Evolutionary conservation across 2,113 vertebrate genomes (phyloP), one percentile per base, ranked within the genome.

Genomic region (Rhinichthys klamathensis): DNA sequence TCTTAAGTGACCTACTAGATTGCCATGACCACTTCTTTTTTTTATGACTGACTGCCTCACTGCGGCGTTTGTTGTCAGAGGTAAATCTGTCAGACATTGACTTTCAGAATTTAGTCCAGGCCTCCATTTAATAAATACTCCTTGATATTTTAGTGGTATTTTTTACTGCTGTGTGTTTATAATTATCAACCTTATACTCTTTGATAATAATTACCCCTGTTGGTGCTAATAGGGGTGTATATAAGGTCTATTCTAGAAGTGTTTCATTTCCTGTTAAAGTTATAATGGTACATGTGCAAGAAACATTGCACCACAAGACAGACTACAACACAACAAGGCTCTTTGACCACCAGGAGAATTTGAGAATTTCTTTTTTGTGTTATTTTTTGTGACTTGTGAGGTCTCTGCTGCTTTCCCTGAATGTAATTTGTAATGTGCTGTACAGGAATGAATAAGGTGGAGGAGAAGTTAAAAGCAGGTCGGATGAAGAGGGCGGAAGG

Each of bases 401-500:
- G 16, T 61, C 69, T 44, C 13, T 30, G 18, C 13, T 30, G 18
- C 21, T 69, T 10, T 58, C 6, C 25, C 25, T 13, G 18, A 21
- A 27, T 63, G 70, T 65, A 41, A 1, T 87, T 41, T 25, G 54
- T 73, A 74, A 63, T 82, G 12, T 89, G 73, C 87, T 74, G 60
- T 84, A 54, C 83, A 99, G 98, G 98, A 74, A 95, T 99, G 73
- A 96, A 94, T 84, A 99, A 99, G 91, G 96, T 95, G 4, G 98
- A 99, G 88, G 98, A 99, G 90, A 99, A 98, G 85, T 94, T 97
- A 1, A 97, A 98, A 89, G 94, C 94, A 10, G 95, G 96, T 38
- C 95, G 96, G 38, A 93, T 90, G 35, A 97, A 97, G 93, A 97
- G 95, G 90, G 16, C 94, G 84, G 96, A 97, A 75, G 95, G 92